Base-by-base conservation (phyloP, 2,888 invertebrate species). In the Scaeva pyrastri region DNA sequence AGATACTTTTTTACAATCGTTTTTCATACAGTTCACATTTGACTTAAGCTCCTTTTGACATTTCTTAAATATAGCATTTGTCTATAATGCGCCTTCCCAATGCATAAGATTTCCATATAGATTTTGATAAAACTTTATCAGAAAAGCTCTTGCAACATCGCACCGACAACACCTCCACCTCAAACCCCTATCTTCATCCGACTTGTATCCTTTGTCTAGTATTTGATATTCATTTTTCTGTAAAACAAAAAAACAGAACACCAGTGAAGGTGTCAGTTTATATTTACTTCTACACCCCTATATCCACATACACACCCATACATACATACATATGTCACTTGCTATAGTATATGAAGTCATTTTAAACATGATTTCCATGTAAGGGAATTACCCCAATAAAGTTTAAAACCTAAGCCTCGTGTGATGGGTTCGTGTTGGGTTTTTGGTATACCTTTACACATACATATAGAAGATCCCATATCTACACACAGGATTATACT, bases 331-430 rank as follows among this genome's bases (percentile, higher is more conserved):
- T 31, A 31, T 31, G 31, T 31, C 31, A 31, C 31, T 31, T n/a
- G n/a, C 31, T 31, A 31, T 31, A 31, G 16, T 58, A 48, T 75
- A 55, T 70, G 58, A 80, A 75, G 80, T 75, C 52, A 58, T 79
- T 84, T 77, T 52, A 55, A 82, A 82, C 86, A 86, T 78, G 86
- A 86, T 77, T 82, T 86, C 71, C 77, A 70, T 86, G 78, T 71
- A 55, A 70, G 73, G 31, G 86, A 77, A 86, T 86, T 82, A 86
- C 82, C 70, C 77, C 71, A 77, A 86, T 86, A 86, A 87, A 83
- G 78, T 87, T 83, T 66, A 26, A 83, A 75, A 75, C 83, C 87
- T 87, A 87, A 87, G 87, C 87, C 83, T 83, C 83, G 87, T 87
- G 87, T 87, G 87, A 87, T 87, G 87, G 72, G 75, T 72, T 79